Evolutionary conservation across 2,888 invertebrate species (phyloP), one percentile per base, ranked within the genome.

Genomic region (Pristionchus entomophagus): DNA sequence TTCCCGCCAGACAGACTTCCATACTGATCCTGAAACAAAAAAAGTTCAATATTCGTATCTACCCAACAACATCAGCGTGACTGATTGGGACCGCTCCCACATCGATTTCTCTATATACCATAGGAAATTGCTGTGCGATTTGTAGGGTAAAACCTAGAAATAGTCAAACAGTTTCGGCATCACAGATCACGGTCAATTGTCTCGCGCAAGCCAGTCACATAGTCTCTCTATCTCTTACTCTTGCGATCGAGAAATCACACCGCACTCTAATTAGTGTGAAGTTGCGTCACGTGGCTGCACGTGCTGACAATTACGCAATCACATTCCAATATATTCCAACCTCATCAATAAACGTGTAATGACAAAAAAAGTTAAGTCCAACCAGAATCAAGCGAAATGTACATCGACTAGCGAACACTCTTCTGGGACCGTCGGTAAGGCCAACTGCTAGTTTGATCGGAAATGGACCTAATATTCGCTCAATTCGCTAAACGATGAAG

Each of bases 1-100:
- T 82, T 92, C 92, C 17, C 87, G 88, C 65, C 88, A 87, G 22
- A 92, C 90, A 51, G 90, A 89, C 53, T 91, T 89, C 91, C 91
- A 92, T 1, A 92, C 89, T 0, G 91, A 91, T 0, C 91, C 91
- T 69, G 84, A 10, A 77, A 38, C 32, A 29, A n/a, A 14, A 59
- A 22, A 8, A 35, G 17, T 17, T 65, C 56, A 17, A 8, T n/a
- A 22, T 19, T 45, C 14, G 45, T 45, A 10, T 45, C 6, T 45
- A 45, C 45, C n/a, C n/a, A n/a, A 45, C 8, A 45, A 45, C 6
- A 45, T 45, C 45, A 45, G 8, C 6, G 14, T 14, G 45, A 45
- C 14, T 14, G 45, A 45, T 10, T 45, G 6, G 14, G 45, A 45
- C 45, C 6, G 45, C 14, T 59, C 26, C 56, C 56, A 22, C 26